Percentiles rank a stretch among this genome's conserved stretches.
These are phyloP conservation scores for Napeogenes sylphis DNA, from an alignment of 2,888 invertebrate species.

Conservation along the genomic window DNA sequence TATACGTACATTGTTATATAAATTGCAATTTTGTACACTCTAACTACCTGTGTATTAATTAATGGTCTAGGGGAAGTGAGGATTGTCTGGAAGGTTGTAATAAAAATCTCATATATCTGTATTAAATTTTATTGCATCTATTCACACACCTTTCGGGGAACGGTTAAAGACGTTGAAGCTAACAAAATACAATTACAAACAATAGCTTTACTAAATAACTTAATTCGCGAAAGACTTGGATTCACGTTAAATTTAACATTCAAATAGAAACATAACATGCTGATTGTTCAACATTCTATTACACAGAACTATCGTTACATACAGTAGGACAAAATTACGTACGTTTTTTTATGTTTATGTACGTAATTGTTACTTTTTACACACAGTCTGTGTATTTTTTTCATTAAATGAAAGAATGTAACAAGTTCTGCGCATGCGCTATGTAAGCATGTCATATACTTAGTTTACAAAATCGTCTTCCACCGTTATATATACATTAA, in stretches of 20 bases:
- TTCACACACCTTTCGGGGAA: conserved; percentile 78
- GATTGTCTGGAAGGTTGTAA: conserved; percentile 15
- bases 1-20: too few relatives aligned
- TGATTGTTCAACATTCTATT: conserved; percentile 33
- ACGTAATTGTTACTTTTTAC: conserved; percentile 6
- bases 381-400: not conserved
- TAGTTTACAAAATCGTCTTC: conserved; percentile 41
- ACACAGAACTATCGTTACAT: conserved; percentile 35
- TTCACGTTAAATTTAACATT: conserved; percentile 21
- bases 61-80: too few relatives aligned
- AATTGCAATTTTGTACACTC: too few relatives aligned
- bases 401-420: conserved; percentile 5
- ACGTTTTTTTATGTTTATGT: conserved; percentile 7
- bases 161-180: conserved; percentile 59
- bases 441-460: conserved; percentile 6
- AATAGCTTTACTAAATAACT: conserved; percentile 33
- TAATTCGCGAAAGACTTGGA: conserved; percentile 27
- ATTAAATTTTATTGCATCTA: conserved; percentile 79
- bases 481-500: conserved; percentile 59
- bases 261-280: conserved; percentile 29
- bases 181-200: conserved; percentile 33
- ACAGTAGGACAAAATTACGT: conserved; percentile 23
- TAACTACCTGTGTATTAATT: too few relatives aligned
- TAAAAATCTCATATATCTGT: conserved; percentile 57
- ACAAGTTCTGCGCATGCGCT: conserved; percentile 5